These are phyloP conservation scores for Drosophila oshimai DNA, from an alignment of 1,140 invertebrate genomes.

Conservation along the genomic window DNA sequence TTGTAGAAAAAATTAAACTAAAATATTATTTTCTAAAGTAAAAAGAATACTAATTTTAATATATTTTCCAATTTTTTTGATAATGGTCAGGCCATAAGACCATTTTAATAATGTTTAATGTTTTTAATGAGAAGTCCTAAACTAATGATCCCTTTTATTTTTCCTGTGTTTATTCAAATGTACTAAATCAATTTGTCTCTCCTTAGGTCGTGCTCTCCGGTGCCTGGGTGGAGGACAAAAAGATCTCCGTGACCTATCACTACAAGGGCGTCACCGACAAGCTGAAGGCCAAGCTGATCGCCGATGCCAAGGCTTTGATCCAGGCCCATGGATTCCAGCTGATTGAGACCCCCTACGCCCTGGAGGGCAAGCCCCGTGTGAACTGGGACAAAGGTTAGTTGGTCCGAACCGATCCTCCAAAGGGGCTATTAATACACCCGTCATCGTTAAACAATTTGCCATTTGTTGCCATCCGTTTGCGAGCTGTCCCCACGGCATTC, in stretches of 20 bases:
- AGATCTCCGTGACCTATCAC: slow-evolving; percentile 93
- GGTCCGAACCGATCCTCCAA: neutral
- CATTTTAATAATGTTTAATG: too few relatives aligned
- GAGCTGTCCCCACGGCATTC: slow-evolving; percentile 32
- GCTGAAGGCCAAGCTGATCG: slow-evolving; percentile 86
- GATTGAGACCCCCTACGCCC: slow-evolving; percentile 90
- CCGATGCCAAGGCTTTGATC: slow-evolving; percentile 89
- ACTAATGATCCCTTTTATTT: too few relatives aligned
- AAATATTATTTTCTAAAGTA: too few relatives aligned
- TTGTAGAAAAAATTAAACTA: too few relatives aligned
- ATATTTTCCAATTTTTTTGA: too few relatives aligned
- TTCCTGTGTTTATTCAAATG: too few relatives aligned
- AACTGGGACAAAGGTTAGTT: slow-evolving; percentile 92
- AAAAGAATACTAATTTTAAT: too few relatives aligned
- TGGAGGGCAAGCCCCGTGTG: slow-evolving; percentile 94
- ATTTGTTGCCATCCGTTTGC: slow-evolving; percentile 65
- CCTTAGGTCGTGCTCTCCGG: slow-evolving; percentile 89
- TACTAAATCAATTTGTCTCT: neutral
- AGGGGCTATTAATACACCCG: slow-evolving; percentile 23
- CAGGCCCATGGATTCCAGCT: slow-evolving; percentile 90
- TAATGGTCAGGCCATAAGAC: too few relatives aligned
- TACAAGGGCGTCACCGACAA: slow-evolving; percentile 91
- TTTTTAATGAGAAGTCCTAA: too few relatives aligned
- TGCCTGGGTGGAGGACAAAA: slow-evolving; percentile 96
- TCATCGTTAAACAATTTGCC: slow-evolving; percentile 40